Conservation (phyloP, 2,797 vertebrate genomes). For the Syndactyla subalaris region DNA sequence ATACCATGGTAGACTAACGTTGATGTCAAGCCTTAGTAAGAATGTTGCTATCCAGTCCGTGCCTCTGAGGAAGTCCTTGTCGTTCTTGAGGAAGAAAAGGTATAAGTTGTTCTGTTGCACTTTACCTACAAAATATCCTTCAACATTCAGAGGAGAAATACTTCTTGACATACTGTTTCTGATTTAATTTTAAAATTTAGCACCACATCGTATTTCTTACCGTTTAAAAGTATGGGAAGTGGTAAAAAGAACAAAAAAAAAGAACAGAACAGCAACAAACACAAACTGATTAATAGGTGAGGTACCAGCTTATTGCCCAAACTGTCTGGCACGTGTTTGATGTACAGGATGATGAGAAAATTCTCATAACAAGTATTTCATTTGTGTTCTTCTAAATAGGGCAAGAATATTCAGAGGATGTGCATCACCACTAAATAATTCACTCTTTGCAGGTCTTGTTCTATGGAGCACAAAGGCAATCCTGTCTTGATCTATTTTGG, state of each 20-base stretch:
- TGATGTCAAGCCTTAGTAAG: not conserved
- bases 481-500: slow-evolving; percentile 13
- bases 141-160: not conserved
- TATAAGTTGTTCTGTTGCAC: not conserved
- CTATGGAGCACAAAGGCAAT: not conserved
- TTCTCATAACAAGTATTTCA: not conserved
- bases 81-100: not conserved
- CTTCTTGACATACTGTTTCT: not conserved
- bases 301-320: not conserved
- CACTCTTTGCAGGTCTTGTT: not conserved
- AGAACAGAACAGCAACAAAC: not conserved
- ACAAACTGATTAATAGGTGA: not conserved
- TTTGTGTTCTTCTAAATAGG: slow-evolving; percentile 16
- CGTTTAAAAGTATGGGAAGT: not conserved
- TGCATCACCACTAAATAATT: slow-evolving; percentile 51
- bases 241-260: not conserved
- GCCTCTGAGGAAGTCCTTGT: not conserved
- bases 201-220: not conserved
- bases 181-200: not conserved
- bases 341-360: not conserved
- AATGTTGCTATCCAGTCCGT: not conserved
- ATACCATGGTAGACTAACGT: not conserved
- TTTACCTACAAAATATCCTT: not conserved
- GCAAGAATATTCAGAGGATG: slow-evolving; percentile 16
- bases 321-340: not conserved